Conservation (phyloP, 2,888 invertebrate species). For the Plemyria rubiginata region DNA sequence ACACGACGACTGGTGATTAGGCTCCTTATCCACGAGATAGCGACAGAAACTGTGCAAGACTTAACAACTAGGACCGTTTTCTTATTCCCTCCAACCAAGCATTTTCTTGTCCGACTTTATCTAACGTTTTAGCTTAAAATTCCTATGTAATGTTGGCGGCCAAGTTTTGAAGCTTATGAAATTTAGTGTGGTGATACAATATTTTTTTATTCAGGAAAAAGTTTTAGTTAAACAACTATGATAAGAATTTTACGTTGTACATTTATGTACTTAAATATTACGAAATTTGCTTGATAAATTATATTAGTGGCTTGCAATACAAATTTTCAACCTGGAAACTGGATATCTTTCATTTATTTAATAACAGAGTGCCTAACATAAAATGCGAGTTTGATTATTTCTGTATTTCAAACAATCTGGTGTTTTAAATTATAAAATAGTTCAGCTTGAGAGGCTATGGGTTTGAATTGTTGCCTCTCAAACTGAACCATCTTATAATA, state of each 20-base stretch:
- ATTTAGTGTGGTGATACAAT: conserved; percentile 47
- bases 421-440: no score
- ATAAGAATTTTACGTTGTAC: not conserved
- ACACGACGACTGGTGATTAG: conserved; percentile 85
- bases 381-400: no score
- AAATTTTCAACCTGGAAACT: no score
- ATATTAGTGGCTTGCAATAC: not conserved
- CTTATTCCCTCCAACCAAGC: conserved; percentile 81
- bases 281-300: not conserved
- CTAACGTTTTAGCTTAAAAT: conserved; percentile 79
- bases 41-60: conserved; percentile 84
- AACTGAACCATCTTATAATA: no score
- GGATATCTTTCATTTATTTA: no score
- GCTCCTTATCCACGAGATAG: conserved; percentile 84
- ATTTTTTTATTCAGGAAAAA: conserved; percentile 37
- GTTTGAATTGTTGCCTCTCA: no score
- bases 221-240: not conserved
- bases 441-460: no score
- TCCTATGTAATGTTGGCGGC: conserved; percentile 71
- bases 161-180: conserved; percentile 66
- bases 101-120: conserved; percentile 81
- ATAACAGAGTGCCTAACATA: no score
- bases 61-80: conserved; percentile 85
- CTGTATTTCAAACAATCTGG: no score
- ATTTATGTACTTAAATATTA: not conserved